Evolutionary conservation across 2,888 invertebrate species (phyloP).

Genomic region (Pocota personata): DNA sequence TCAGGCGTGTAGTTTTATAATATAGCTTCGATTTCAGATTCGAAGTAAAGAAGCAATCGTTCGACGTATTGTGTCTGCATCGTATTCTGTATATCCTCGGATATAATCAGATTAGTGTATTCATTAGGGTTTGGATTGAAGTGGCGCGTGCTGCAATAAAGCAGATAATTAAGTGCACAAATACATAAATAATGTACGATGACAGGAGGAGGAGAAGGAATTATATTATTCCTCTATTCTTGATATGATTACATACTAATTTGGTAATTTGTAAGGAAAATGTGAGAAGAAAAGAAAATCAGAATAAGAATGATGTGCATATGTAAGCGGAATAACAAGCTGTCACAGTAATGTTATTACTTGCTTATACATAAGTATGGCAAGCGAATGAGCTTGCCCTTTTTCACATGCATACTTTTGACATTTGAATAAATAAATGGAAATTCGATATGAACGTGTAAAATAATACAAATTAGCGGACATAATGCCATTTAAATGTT

Average conservation of each 20-base stretch:
- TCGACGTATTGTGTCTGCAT: constrained; percentile 6
- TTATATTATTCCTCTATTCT: constrained; percentile 13
- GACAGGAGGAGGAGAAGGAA: neutral
- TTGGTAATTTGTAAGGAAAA: constrained; percentile 42
- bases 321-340: constrained; percentile 51
- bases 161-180: constrained; percentile 21
- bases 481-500: constrained; percentile 54
- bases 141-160: constrained; percentile 35
- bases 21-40: constrained; percentile 21
- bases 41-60: neutral
- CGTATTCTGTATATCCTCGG: constrained; percentile 21
- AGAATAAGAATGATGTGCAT: constrained; percentile 38
- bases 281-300: neutral
- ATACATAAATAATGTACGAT: constrained; percentile 4
- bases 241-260: constrained; percentile 48
- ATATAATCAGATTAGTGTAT: constrained; percentile 55
- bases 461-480: constrained; percentile 37
- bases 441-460: constrained; percentile 57
- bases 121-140: constrained; percentile 32
- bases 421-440: constrained; percentile 50
- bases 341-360: constrained; percentile 26
- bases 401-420: constrained; percentile 30
- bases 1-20: constrained; percentile 2
- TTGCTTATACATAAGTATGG: neutral
- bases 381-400: constrained; percentile 27